These are phyloP conservation scores for Plotosus lineatus DNA, from an alignment of 2,113 vertebrate genomes.

Conservation along the genomic window DNA sequence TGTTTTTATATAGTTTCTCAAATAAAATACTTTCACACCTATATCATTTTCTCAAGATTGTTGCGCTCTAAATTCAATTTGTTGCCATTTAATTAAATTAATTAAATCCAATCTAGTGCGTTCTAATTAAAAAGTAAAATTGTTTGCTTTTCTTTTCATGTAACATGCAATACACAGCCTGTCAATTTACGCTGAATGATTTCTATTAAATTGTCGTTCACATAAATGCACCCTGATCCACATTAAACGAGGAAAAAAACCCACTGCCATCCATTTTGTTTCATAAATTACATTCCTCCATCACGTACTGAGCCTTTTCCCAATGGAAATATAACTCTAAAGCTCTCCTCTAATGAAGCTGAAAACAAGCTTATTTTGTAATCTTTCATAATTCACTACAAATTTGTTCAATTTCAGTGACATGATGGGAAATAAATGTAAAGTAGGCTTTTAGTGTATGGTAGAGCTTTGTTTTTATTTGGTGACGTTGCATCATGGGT, in stretches of 20 bases:
- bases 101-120: background rate
- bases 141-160: background rate
- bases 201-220: constrained; percentile 1
- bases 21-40: background rate
- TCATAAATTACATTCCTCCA: constrained; percentile 10
- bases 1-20: background rate
- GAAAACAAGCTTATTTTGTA: constrained; percentile 17
- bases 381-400: constrained; percentile 16
- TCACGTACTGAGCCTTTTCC: constrained; percentile 10
- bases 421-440: constrained; percentile 23
- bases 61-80: background rate
- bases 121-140: background rate
- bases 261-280: constrained; percentile 1
- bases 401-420: constrained; percentile 32
- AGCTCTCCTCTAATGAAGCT: constrained; percentile 25
- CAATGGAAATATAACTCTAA: constrained; percentile 26
- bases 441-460: constrained; percentile 29
- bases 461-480: constrained; percentile 29
- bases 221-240: constrained; percentile 23
- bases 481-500: constrained; percentile 37
- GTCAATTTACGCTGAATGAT: background rate
- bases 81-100: background rate
- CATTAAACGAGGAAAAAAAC: constrained; percentile 3
- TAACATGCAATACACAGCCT: background rate
- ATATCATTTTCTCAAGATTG: background rate